Evolutionary conservation across 2,888 invertebrate species (phyloP), one percentile per base, ranked within the genome.

Genomic region (Rosalia funebris): DNA sequence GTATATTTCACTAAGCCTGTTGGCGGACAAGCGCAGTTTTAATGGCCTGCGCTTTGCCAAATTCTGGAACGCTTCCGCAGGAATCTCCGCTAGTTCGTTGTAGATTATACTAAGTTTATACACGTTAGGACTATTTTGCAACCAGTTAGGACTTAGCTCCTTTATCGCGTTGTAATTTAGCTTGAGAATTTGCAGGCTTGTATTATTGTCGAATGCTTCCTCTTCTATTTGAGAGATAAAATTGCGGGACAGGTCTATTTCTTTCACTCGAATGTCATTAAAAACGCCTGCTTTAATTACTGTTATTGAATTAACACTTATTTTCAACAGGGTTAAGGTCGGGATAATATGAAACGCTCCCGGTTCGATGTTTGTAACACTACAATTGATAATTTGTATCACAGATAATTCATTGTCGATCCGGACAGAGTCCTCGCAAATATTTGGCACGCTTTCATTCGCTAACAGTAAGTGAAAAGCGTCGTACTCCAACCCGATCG

Each of bases 191-290:
- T 77, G 74, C 44, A 79, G 63, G 32, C 69, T 62, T 1, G 74
- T 70, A 68, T 74, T 73, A 57, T 76, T 71, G 50, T 75, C 74
- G 34, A 79, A 75, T 1, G 77, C 76, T 14, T 70, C 71, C 1
- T 68, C 57, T 20, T 74, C 73, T 10, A 79, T 76, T 10, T 55
- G 46, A 1, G 60, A 62, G 39, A 79, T 74, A 10, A 50, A 62
- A 56, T 79, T 79, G 41, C 67, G 56, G 0, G 75, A 73, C 42
- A 78, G 58, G 62, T 78, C 77, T 19, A 79, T 59, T 57, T 74
- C 74, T 41, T 76, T 75, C 0, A 74, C 60, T 42, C 67, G 66
- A 2, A 79, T 48, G 4, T 66, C 46, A 46, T 76, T 75, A 56
- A 78, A 78, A 5, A 77, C 70, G 1, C 74, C 76, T 7, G 50